Percentiles rank a stretch among this genome's conserved stretches.
These are phyloP conservation scores for Tinea semifulvella DNA, from an alignment of 2,888 invertebrate species.

Conservation along the genomic window DNA sequence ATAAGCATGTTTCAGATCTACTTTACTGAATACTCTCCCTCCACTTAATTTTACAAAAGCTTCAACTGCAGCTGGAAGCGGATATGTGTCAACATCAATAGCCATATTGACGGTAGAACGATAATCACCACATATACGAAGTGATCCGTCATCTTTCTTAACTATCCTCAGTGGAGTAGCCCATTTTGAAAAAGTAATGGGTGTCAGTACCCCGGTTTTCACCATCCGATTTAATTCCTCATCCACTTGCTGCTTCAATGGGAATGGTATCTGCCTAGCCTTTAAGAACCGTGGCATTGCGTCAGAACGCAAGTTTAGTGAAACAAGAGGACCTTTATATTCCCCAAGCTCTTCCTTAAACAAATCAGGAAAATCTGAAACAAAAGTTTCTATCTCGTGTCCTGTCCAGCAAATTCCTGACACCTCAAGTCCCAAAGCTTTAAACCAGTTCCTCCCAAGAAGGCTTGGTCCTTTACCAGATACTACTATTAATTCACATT, in stretches of 20 bases:
- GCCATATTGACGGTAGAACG: constrained; percentile 20
- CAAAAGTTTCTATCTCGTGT: background rate
- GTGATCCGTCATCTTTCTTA: constrained; percentile 17
- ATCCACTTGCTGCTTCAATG: constrained; percentile 19
- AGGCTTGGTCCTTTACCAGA: background rate
- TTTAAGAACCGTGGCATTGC: constrained; percentile 14
- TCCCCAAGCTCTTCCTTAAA: constrained; percentile 12
- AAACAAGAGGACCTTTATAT: constrained; percentile 11
- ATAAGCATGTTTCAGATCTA: constrained; percentile 22
- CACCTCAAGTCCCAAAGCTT: background rate
- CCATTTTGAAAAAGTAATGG: constrained; percentile 19
- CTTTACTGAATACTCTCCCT: constrained; percentile 20
- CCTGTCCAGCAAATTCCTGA: background rate
- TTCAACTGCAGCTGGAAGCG: constrained; percentile 19
- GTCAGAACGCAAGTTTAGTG: background rate
- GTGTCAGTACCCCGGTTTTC: constrained; percentile 13
- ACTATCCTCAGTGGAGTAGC: constrained; percentile 18
- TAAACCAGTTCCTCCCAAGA: constrained; percentile 3
- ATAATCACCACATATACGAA: constrained; percentile 19
- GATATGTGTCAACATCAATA: constrained; percentile 18
- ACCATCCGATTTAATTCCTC: constrained; percentile 16
- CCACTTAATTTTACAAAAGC: constrained; percentile 19
- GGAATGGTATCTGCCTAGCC: constrained; percentile 18
- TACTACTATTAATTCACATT: background rate
- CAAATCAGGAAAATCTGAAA: constrained; percentile 5